phyloP scores from a whole-genome alignment of 2,113 vertebrate species.

The Hassar affinis region DNA sequence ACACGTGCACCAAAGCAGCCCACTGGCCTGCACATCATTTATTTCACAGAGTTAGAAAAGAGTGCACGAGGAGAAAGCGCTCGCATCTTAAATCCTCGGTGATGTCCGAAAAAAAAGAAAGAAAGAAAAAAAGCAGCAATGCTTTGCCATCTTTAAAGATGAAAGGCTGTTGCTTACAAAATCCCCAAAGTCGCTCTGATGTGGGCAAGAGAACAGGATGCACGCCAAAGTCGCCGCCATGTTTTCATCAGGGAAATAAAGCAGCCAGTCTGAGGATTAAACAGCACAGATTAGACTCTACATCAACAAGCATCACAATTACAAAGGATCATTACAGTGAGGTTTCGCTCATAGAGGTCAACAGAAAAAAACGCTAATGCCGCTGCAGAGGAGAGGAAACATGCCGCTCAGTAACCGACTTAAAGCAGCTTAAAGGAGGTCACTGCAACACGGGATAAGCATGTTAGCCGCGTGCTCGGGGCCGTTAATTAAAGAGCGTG shows the following conservation, averaged over 20 bases:
- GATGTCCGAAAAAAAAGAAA: conserved; percentile 15
- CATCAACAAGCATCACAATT: conserved; percentile 32
- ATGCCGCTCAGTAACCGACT: not conserved
- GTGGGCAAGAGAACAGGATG: not conserved
- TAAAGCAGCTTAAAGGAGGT: not conserved
- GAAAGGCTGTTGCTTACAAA: conserved; percentile 25
- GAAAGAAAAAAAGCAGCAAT: not conserved
- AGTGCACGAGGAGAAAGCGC: not conserved
- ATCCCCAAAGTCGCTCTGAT: conserved; percentile 27
- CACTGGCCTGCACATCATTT: not conserved
- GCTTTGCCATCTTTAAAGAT: conserved; percentile 12
- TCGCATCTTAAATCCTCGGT: not conserved
- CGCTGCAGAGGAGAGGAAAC: conserved; percentile 31
- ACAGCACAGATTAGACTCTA: not conserved
- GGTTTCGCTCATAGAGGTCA: conserved; percentile 20
- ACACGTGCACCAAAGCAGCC: conserved; percentile 9
- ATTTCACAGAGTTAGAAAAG: not conserved
- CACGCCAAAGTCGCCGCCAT: not conserved
- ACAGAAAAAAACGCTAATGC: conserved; percentile 29
- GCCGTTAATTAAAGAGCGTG: conserved; percentile 1
- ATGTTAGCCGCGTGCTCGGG: not conserved
- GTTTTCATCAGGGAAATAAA: conserved; percentile 25
- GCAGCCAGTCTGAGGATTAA: conserved; percentile 16
- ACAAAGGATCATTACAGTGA: conserved; percentile 31
- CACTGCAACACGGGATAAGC: not conserved